Conservation (phyloP, 2,797 vertebrate genomes). For the Busarellus nigricollis region DNA sequence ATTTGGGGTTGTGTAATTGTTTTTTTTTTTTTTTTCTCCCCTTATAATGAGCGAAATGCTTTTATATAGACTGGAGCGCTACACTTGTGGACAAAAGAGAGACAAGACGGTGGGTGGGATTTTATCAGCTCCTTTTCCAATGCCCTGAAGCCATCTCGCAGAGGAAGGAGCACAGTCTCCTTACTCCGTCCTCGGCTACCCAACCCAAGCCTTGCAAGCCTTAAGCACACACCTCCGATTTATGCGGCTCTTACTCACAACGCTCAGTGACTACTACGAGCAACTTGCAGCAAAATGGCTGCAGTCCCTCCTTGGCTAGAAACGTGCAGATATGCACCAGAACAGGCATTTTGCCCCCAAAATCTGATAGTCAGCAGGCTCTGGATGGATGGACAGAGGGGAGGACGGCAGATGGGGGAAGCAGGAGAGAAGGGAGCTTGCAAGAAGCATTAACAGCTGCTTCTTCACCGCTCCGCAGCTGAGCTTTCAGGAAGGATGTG, state of each 20-base stretch:
- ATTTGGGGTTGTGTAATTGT: neutral
- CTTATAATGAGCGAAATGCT: neutral
- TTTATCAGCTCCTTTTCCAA: neutral
- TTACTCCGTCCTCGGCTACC: neutral
- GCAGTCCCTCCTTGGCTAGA: neutral
- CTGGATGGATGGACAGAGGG: neutral
- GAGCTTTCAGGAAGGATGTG: neutral
- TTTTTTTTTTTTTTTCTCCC: neutral
- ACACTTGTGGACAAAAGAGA: neutral
- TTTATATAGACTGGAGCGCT: neutral
- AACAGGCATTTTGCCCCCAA: neutral
- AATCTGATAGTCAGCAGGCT: neutral
- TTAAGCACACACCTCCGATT: neutral
- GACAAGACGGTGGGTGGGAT: neutral
- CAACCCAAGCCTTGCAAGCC: neutral
- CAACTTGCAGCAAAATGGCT: neutral
- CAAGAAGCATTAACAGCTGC: neutral
- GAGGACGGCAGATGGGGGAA: conserved; percentile 9
- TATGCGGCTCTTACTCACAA: neutral
- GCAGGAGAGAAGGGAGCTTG: neutral
- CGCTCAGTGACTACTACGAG: neutral
- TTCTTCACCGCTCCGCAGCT: neutral
- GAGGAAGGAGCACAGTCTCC: neutral
- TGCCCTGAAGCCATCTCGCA: neutral
- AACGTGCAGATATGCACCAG: neutral